Evolutionary conservation across 64 coral and sea anemone genomes (phyloP), one percentile per base, ranked within the genome.

Genomic region (Montipora foliosa): DNA sequence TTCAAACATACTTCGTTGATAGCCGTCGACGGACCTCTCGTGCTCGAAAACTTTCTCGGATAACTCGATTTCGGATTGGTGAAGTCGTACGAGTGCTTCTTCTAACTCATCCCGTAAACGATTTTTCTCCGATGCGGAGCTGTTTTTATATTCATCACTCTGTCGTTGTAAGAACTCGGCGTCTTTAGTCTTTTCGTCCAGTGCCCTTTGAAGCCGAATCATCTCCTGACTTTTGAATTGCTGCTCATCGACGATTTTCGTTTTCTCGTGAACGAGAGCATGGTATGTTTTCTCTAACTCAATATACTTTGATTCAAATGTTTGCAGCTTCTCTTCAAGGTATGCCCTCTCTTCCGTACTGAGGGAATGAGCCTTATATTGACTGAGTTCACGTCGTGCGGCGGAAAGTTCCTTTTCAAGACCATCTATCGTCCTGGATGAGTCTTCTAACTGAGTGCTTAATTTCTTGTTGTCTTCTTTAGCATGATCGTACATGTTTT

Each of bases 391-490:
- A 55, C 76, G 75, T 24, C 24, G 89, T 12, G 80, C n/a, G 69
- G 76, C 49, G 11, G 59, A 52, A 4, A 90, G 71, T 9, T 94
- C 87, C 49, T 94, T n/a, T 67, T 94, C 87, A 16, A 90, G 58
- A 15, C 77, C 67, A 17, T 51, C 37, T 79, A 87, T 37, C 6
- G 67, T 91, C 64, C 72, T 89, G 55, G 93, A 61, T 49, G 90
- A 77, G 68, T 93, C 81, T 20, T 37, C 0, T 47, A 92, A 44
- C 24, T 89, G 57, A 19, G 88, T 78, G 46, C 55, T 80, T 6
- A 93, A 78, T 74, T 58, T 93, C 7, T 89, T 87, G 24, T 96
- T 91, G 70, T 90, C 88, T 82, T 96, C 72, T 19, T 93, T 85
- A 45, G 78, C 73, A 25, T 68, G 74, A 14, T 69, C 79, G 58